These are phyloP conservation scores for Chionis minor DNA, from an alignment of 2,113 vertebrate species.

Conservation along the genomic window DNA sequence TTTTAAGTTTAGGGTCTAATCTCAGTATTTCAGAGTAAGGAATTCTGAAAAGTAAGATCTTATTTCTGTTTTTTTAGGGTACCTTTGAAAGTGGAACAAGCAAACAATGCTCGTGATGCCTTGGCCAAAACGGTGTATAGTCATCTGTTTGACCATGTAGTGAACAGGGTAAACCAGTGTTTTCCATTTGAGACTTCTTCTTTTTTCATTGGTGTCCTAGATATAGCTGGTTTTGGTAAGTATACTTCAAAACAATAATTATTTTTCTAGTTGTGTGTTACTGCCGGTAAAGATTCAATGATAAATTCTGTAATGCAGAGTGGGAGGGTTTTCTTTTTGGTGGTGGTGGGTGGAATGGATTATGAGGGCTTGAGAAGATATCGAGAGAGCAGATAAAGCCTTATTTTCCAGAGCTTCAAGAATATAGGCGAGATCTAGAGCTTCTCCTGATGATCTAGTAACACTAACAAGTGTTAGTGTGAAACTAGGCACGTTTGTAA, in stretches of 20 bases:
- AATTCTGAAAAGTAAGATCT: neutral
- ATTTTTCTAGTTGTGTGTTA: neutral
- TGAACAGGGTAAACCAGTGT: conserved; percentile 94
- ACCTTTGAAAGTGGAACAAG: conserved; percentile 96
- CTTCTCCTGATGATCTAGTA: neutral
- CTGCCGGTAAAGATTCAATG: neutral
- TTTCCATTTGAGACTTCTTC: conserved; percentile 93
- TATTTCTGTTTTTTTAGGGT: conserved; percentile 77
- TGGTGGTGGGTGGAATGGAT: neutral
- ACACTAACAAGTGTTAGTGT: neutral
- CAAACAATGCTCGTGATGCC: conserved; percentile 93
- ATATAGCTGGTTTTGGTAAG: conserved; percentile 97
- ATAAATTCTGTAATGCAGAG: neutral
- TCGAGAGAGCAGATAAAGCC: neutral
- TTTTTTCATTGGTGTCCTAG: conserved; percentile 96
- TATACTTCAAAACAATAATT: neutral
- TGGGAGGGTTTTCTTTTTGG: neutral
- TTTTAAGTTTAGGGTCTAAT: neutral
- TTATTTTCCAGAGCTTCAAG: neutral
- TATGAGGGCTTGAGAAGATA: neutral
- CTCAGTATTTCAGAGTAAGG: neutral
- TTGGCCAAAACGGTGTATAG: conserved; percentile 96
- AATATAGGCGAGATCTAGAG: neutral
- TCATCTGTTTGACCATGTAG: conserved; percentile 96
- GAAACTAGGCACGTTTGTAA: neutral